Evolutionary conservation across 2,888 invertebrate species (phyloP).

Genomic region (Hydrotaea diabolus): DNA sequence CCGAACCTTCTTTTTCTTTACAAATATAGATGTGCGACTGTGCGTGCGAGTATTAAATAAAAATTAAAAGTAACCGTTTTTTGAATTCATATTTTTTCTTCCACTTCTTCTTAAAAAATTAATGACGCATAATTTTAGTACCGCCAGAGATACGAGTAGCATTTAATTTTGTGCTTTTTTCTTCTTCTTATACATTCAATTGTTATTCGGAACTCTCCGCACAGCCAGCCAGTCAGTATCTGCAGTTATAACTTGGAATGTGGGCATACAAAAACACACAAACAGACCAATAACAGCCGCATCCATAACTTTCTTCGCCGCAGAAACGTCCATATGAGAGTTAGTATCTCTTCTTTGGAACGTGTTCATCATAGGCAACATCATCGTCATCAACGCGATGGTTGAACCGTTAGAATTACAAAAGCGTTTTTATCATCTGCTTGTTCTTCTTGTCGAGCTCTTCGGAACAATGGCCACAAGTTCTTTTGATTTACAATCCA

Average conservation of each 20-base stretch:
- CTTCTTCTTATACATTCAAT: neutral
- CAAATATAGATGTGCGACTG: too few species aligned
- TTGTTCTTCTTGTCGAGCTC: neutral
- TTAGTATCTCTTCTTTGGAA: constrained; percentile 15
- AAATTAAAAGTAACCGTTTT: neutral
- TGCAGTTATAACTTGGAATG: neutral
- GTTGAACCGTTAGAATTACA: constrained; percentile 57
- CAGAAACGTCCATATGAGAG: constrained; percentile 31
- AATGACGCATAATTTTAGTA: constrained; percentile 25
- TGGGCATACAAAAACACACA: constrained; percentile 3
- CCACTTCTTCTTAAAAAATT: neutral
- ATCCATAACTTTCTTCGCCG: constrained; percentile 47
- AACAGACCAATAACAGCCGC: neutral
- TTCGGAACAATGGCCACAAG: constrained; percentile 50
- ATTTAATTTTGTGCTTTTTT: neutral
- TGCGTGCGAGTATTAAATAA: neutral
- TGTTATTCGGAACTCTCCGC: neutral
- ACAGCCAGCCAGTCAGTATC: neutral
- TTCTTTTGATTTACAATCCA: constrained; percentile 47
- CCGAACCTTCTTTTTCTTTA: too few species aligned
- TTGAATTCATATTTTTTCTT: neutral
- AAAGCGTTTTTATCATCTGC: neutral
- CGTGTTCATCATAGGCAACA: neutral
- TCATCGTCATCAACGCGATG: neutral
- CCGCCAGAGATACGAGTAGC: neutral